These are phyloP conservation scores for Gonatopus flavifemur DNA, from an alignment of 1,140 invertebrate species.

Conservation along the genomic window DNA sequence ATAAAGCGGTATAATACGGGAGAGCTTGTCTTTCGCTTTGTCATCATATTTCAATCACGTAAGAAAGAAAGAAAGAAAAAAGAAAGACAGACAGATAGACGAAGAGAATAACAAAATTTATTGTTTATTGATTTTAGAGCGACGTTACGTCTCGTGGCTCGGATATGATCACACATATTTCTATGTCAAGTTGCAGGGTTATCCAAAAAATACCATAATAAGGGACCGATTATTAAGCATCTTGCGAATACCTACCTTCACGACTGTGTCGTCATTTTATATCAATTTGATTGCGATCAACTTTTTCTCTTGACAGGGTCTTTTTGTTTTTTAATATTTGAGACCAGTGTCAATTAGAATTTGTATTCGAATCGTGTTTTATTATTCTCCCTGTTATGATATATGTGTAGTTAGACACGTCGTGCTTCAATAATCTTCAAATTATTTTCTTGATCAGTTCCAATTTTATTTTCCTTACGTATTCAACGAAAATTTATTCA, in stretches of 20 bases:
- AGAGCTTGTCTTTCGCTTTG: constrained; percentile 6
- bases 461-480: too few species aligned
- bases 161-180: constrained; percentile 64
- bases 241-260: constrained; percentile 23
- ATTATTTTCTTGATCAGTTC: too few species aligned
- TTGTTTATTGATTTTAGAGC: constrained; percentile 30
- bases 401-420: too few species aligned
- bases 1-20: constrained; percentile 26
- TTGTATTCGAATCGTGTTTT: too few species aligned
- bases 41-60: too few species aligned
- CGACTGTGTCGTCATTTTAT: constrained; percentile 14
- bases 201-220: constrained; percentile 54
- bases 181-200: constrained; percentile 59
- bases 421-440: too few species aligned
- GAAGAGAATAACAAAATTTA: neutral
- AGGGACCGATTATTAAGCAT: constrained; percentile 29
- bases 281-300: constrained; percentile 34
- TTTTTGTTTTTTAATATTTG: too few species aligned
- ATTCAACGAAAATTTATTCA: too few species aligned
- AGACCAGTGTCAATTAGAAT: too few species aligned
- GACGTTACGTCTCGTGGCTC: constrained; percentile 59
- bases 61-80: neutral
- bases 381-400: too few species aligned
- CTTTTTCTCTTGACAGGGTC: constrained; percentile 45
- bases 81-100: neutral